A percentile compares a stretch with the other conserved stretches of the same genome.
Evolutionary conservation across 2,797 vertebrate genomes (phyloP).

Genomic region (Amniataba percoides): DNA sequence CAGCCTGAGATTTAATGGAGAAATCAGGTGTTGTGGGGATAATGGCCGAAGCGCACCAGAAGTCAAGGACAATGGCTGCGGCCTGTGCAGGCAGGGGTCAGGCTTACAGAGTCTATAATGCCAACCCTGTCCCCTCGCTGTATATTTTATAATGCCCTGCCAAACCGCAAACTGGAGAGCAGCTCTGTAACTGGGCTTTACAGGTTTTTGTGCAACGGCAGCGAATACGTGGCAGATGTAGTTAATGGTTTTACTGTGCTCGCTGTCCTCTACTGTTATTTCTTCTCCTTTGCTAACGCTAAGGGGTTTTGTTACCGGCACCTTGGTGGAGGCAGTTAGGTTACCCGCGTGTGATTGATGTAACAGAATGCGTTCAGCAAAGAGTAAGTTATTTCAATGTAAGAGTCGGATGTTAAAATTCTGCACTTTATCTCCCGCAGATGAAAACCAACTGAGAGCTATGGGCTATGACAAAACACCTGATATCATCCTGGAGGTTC

Average conservation of each 20-base stretch:
- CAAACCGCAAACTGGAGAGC: constrained; percentile 65
- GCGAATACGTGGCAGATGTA: constrained; percentile 75
- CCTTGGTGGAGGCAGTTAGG: constrained; percentile 44
- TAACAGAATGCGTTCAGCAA: constrained; percentile 7
- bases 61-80: constrained; percentile 94
- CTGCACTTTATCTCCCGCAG: constrained; percentile 79
- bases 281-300: constrained; percentile 51
- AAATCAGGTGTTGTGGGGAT: constrained; percentile 93
- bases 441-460: constrained; percentile 97
- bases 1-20: constrained; percentile 96
- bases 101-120: constrained; percentile 79
- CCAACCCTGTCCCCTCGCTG: constrained; percentile 76
- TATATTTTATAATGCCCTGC: constrained; percentile 80
- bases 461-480: constrained; percentile 99
- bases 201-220: constrained; percentile 78
- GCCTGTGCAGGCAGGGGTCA: constrained; percentile 84
- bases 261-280: constrained; percentile 61
- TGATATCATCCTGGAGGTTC: constrained; percentile 98
- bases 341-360: constrained; percentile 42
- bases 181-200: constrained; percentile 66
- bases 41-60: constrained; percentile 88
- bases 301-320: constrained; percentile 56
- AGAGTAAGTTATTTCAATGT: constrained; percentile 25
- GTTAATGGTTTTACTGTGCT: constrained; percentile 69
- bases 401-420: constrained; percentile 37